Evolutionary conservation across 35 echinoderm and acorn worm species (phyloP), one percentile per base, ranked within the genome.

Genomic region (Holothuria glaberrima): DNA sequence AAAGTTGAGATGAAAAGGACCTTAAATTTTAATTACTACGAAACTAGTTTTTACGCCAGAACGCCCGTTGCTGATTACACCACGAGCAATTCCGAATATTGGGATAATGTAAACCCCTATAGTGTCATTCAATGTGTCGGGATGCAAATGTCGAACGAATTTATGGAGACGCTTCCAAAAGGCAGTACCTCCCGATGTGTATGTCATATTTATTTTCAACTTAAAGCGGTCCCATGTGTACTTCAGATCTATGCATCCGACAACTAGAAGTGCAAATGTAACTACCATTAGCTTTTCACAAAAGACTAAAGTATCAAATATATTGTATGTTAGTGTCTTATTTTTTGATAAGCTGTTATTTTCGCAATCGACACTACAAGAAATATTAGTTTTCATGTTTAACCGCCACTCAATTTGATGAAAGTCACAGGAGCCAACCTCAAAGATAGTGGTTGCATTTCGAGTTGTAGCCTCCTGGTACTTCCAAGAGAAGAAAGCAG

Each of bases 231-330:
- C 59, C 80, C 80, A 84, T 41, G 61, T 48, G 56, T 84, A 61
- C 20, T 84, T 84, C 12, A 84, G 30, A 84, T 84, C 80, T 31
- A 84, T 61, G 46, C 80, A 56, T 29, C 80, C 80, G 19, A 84
- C 80, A 5, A 33, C 80, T 2, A 84, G 9, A 4, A 84, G 5
- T 17, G 80, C 52, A 31, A 84, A 84, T 41, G 58, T 36, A 48
- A 63, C 20, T 13, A 84, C 27, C 80, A 84, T 84, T 25, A 61
- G 56, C 20, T 30, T 84, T 54, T 84, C 80, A 36, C 12, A 28
- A 27, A 84, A 36, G 0, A 61, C 80, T 38, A 29, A 32, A 33
- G 61, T 78, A 28, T 25, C 33, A 78, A 74, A 74, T 13, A 35
- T 74, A 5, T 21, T 30, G 30, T 24, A 24, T 3, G 1, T 48